Conservation (phyloP, 2,888 invertebrate genomes). For the Cacoxenus indagator region DNA sequence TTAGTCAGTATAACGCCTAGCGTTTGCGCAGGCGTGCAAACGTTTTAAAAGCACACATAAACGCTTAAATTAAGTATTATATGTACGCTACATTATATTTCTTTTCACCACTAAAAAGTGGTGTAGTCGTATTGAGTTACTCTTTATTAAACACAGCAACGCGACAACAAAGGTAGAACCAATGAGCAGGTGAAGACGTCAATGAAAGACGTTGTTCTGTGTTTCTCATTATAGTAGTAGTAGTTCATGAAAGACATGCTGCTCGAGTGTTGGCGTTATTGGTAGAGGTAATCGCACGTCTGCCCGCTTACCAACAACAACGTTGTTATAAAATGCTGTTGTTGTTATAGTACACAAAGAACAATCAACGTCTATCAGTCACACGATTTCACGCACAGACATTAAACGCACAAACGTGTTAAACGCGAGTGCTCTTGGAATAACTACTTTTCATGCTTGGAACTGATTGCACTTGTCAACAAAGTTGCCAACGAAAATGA, state of each 20-base stretch:
- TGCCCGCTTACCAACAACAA: background rate
- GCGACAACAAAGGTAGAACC: background rate
- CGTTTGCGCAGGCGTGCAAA: too few relatives aligned
- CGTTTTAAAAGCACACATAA: too few relatives aligned
- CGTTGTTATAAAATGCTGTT: background rate
- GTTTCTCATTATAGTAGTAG: background rate
- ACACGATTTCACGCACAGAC: too few relatives aligned
- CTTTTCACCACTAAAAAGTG: too few relatives aligned
- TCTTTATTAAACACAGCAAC: slow-evolving; percentile 49
- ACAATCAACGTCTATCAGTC: slow-evolving; percentile 17
- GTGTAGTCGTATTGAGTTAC: slow-evolving; percentile 11
- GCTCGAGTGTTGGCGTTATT: background rate
- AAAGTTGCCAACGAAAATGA: too few relatives aligned
- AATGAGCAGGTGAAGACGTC: too few relatives aligned
- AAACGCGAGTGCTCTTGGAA: slow-evolving; percentile 11
- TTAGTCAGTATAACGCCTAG: too few relatives aligned
- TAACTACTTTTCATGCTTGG: background rate
- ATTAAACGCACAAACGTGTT: slow-evolving; percentile 33
- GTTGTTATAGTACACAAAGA: slow-evolving; percentile 4
- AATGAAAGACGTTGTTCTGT: background rate
- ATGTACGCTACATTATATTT: too few relatives aligned
- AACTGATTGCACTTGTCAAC: background rate
- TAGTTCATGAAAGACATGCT: too few relatives aligned
- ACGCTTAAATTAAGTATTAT: too few relatives aligned
- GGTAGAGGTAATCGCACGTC: too few relatives aligned